Evolutionary conservation across 2,888 invertebrate genomes (phyloP).

Genomic region (Leucoma salicis): DNA sequence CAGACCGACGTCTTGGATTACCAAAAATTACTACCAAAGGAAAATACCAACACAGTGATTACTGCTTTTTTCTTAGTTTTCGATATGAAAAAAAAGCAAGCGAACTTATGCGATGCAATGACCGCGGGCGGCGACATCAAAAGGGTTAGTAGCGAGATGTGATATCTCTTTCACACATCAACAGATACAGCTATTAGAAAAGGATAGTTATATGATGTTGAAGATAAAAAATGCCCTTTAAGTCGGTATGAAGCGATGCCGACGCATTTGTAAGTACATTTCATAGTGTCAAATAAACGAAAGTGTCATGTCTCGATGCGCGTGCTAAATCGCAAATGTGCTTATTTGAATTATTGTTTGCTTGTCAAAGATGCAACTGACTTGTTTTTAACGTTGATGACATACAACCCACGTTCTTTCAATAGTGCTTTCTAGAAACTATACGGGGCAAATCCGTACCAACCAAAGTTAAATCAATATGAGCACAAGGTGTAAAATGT

Average conservation of each 20-base stretch:
- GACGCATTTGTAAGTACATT: slow-evolving; percentile 41
- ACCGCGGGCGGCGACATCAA: slow-evolving; percentile 73
- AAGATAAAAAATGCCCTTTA: slow-evolving; percentile 65
- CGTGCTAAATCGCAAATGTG: slow-evolving; percentile 40
- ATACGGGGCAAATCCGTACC: too few species aligned
- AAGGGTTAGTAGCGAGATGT: slow-evolving; percentile 60
- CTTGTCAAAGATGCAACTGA: too few species aligned
- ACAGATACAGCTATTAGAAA: slow-evolving; percentile 22
- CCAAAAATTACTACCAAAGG: slow-evolving; percentile 68
- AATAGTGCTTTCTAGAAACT: too few species aligned
- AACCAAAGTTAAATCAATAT: too few species aligned
- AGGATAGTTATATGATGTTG: slow-evolving; percentile 43
- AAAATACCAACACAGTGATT: slow-evolving; percentile 59
- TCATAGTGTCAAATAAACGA: slow-evolving; percentile 42
- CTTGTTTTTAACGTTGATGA: too few species aligned
- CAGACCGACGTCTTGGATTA: slow-evolving; percentile 59
- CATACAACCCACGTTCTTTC: too few species aligned
- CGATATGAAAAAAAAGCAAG: slow-evolving; percentile 64
- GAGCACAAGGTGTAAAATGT: too few species aligned
- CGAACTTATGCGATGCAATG: slow-evolving; percentile 66
- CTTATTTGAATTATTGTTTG: slow-evolving; percentile 25
- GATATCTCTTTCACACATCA: slow-evolving; percentile 40
- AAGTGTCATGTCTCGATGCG: slow-evolving; percentile 36
- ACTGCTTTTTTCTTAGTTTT: slow-evolving; percentile 66
- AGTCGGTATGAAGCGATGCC: slow-evolving; percentile 52